Percentiles rank a stretch among this genome's conserved stretches.
These are phyloP conservation scores for Eristalis arbustorum DNA, from an alignment of 2,888 invertebrate genomes.

Conservation along the genomic window DNA sequence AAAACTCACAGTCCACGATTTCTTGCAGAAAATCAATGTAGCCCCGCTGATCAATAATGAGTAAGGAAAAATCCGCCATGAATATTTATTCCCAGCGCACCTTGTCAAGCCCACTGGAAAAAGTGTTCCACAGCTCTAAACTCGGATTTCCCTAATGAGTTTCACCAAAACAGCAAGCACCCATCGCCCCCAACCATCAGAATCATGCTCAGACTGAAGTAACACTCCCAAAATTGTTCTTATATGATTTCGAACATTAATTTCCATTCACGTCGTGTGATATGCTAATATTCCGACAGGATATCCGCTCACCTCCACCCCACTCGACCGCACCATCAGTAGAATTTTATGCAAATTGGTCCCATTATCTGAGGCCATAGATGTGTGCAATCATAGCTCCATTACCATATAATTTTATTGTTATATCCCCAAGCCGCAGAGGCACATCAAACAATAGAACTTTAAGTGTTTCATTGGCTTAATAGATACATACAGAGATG, in stretches of 20 bases:
- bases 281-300: conserved; percentile 26
- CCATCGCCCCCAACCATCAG: not conserved
- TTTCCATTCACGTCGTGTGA: conserved; percentile 30
- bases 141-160: not conserved
- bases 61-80: not conserved
- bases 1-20: no score
- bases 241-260: conserved; percentile 25
- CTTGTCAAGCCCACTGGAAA: not conserved
- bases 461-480: conserved; percentile 61
- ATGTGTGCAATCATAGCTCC: conserved; percentile 54
- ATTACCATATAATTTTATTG: conserved; percentile 64
- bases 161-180: not conserved
- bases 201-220: not conserved
- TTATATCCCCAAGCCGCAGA: conserved; percentile 37
- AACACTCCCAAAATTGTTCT: not conserved
- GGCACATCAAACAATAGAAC: conserved; percentile 58
- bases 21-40: no score
- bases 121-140: not conserved
- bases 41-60: no score
- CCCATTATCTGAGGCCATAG: conserved; percentile 30
- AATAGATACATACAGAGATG: conserved; percentile 25
- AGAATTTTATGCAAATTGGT: conserved; percentile 40
- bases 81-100: not conserved
- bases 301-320: not conserved
- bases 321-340: not conserved